Evolutionary conservation across 2,888 invertebrate genomes (phyloP).

Genomic region (Gonocerus acuteangulatus): DNA sequence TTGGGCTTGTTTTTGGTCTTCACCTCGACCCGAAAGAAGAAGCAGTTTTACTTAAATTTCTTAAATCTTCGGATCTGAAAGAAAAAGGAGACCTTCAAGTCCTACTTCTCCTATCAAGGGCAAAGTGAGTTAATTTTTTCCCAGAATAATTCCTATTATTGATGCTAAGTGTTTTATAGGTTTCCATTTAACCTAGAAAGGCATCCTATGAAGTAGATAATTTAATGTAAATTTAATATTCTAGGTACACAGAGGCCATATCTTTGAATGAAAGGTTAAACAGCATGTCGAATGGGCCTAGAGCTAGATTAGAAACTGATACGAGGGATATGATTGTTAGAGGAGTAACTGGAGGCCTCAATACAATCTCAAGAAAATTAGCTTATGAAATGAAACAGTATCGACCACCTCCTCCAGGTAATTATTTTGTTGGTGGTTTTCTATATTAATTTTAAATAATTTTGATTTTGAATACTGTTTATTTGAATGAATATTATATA

Average conservation of each 20-base stretch:
- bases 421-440: no score
- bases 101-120: conserved; percentile 47
- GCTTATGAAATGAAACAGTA: conserved; percentile 10
- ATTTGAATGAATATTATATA: no score
- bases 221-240: background rate
- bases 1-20: conserved; percentile 56
- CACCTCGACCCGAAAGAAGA: conserved; percentile 58
- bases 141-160: no score
- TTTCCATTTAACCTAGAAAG: no score
- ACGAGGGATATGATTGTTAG: conserved; percentile 28
- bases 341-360: conserved; percentile 19
- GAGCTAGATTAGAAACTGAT: conserved; percentile 10
- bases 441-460: no score
- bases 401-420: conserved; percentile 9
- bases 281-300: background rate
- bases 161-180: no score
- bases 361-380: conserved; percentile 3
- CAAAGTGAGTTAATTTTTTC: conserved; percentile 41
- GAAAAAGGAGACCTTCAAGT: conserved; percentile 59
- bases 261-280: conserved; percentile 44
- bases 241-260: conserved; percentile 43
- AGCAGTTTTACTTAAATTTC: conserved; percentile 56
- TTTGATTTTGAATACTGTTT: no score
- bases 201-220: no score
- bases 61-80: conserved; percentile 50